phyloP scores from a whole-genome alignment of 2,888 invertebrate genomes.

The Thecophora atra region DNA sequence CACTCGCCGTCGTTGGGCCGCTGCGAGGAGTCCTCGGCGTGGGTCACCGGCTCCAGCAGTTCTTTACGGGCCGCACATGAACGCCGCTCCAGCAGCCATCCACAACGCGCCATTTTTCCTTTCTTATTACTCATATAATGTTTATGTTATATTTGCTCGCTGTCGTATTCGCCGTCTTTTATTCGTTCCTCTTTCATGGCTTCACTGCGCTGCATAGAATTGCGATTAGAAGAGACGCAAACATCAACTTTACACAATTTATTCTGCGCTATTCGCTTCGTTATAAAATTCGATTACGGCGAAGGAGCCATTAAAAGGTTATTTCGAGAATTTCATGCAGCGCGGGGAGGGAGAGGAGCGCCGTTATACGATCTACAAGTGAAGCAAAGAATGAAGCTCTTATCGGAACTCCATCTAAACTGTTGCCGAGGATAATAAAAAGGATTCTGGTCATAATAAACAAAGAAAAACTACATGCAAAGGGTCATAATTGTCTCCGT shows the following conservation, averaged over 20 bases:
- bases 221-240: slow-evolving; percentile 45
- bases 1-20: slow-evolving; percentile 5
- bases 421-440: too few species aligned
- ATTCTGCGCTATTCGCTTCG: slow-evolving; percentile 29
- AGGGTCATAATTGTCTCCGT: too few species aligned
- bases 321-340: not conserved
- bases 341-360: not conserved
- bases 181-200: slow-evolving; percentile 45
- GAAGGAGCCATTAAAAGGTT: slow-evolving; percentile 39
- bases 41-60: slow-evolving; percentile 49
- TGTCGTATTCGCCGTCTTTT: slow-evolving; percentile 47
- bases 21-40: slow-evolving; percentile 30
- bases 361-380: too few species aligned
- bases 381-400: too few species aligned
- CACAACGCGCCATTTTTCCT: slow-evolving; percentile 42
- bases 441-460: too few species aligned
- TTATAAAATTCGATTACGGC: slow-evolving; percentile 43
- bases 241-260: slow-evolving; percentile 43
- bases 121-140: slow-evolving; percentile 49
- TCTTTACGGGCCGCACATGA: slow-evolving; percentile 48
- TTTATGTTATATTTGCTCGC: slow-evolving; percentile 48
- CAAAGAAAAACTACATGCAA: too few species aligned
- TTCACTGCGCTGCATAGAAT: slow-evolving; percentile 43
- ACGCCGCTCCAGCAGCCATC: slow-evolving; percentile 24
- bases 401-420: too few species aligned